These are phyloP conservation scores for Leiothrix lutea DNA, from an alignment of 2,113 vertebrate species.

Conservation along the genomic window DNA sequence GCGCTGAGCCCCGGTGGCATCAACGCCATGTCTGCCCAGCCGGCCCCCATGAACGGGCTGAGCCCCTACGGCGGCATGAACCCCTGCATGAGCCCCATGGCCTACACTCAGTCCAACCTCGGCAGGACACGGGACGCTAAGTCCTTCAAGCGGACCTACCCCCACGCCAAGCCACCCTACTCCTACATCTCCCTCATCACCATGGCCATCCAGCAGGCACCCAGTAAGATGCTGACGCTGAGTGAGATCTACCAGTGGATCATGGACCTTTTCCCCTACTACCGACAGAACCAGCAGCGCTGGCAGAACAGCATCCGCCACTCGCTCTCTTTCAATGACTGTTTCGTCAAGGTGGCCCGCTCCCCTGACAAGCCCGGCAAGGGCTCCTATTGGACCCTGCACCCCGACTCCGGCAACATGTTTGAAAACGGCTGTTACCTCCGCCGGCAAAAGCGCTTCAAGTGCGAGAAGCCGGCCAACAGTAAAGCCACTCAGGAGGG, in stretches of 20 bases:
- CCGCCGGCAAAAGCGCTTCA: constrained; percentile 96
- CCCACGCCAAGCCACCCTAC: constrained; percentile 96
- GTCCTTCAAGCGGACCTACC: constrained; percentile 91
- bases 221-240: constrained; percentile 96
- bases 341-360: constrained; percentile 96
- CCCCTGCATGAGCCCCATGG: constrained; percentile 91
- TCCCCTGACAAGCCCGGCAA: constrained; percentile 98
- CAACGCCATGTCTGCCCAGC: constrained; percentile 86
- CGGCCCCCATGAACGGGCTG: constrained; percentile 85
- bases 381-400: constrained; percentile 97
- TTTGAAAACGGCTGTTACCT: constrained; percentile 98
- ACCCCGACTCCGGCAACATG: constrained; percentile 98
- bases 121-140: constrained; percentile 86
- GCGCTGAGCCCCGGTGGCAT: constrained; percentile 86
- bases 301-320: constrained; percentile 99
- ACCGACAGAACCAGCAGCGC: constrained; percentile 97
- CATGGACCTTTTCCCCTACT: constrained; percentile 98
- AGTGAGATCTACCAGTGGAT: constrained; percentile 99
- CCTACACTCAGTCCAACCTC: constrained; percentile 83
- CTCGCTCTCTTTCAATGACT: constrained; percentile 98
- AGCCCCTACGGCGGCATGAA: constrained; percentile 89
- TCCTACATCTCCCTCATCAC: constrained; percentile 99
- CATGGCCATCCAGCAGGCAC: constrained; percentile 97
- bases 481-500: constrained; percentile 74
- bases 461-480: constrained; percentile 86